Evolutionary conservation across 2,888 invertebrate species (phyloP), one percentile per base, ranked within the genome.

Genomic region (Asteroscopus sphinx): DNA sequence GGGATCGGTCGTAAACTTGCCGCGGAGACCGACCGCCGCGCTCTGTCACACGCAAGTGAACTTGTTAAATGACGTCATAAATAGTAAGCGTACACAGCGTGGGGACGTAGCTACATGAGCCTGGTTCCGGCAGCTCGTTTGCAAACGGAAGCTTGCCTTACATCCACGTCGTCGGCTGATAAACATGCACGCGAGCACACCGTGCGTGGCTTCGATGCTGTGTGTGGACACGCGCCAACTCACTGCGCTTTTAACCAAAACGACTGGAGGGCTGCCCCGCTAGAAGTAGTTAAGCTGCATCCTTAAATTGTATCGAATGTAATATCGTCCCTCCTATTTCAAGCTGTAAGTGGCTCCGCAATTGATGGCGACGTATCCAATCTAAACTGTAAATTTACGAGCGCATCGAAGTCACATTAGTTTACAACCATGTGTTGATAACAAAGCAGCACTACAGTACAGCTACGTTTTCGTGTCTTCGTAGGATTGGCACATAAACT

Each of bases 31-130:
- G 17, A 21, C 17, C 17, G 17, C 17, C 17, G 15, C 15, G 9
- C 12, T 8, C 9, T 8, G 15, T 11, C 35, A 35, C 6, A 36
- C 28, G 36, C 12, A 46, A 46, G 37, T 47, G 47, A 30, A 47
- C 47, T 36, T 26, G 28, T 13, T 33, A 33, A 4, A 13, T 33
- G 3, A 25, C 25, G 3, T 25, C 6, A 25, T 25, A 25, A 4
- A 25, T 25, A 25, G n/a, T n/a, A n/a, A n/a, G n/a, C n/a, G n/a
- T 25, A 25, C 25, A 3, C 3, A 25, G 25, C 7, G 13, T 39
- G 6, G 11, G n/a, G 9, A 21, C n/a, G 39, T n/a, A 13, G 12
- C 2, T 25, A 39, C 3, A 25, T 7, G 8, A 8, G 2, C 39
- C 12, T 25, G 1, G 12, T 39, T 13, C 39, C 39, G 25, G 21